Evolutionary conservation across 2,888 invertebrate genomes (phyloP), one percentile per base, ranked within the genome.

Genomic region (Agapostemon virescens): DNA sequence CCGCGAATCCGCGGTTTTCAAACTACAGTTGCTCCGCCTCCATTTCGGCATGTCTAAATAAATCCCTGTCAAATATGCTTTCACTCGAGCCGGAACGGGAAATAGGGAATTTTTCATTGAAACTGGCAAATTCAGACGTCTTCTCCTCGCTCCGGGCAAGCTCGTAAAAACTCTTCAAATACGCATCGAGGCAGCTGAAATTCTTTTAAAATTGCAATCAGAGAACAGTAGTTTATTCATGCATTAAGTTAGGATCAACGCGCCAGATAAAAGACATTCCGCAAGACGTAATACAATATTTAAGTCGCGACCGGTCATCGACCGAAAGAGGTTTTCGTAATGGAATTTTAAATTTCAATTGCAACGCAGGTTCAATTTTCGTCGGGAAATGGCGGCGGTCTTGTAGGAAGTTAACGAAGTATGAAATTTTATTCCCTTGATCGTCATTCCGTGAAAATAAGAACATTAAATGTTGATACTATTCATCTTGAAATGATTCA

Each of bases 11-110:
- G 15, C 7, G 9, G 17, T 67, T 79, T 70, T 66, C 40, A 30
- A 77, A 61, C 45, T 55, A 9, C 13, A 5, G 17, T 40, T 26
- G 20, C 42, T 52, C 58, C 40, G 30, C 6, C n/a, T 33, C 30
- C 11, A 15, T 61, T 61, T 70, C 58, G 40, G 30, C 33, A 61
- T n/a, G 49, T 40, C 67, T 20, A 17, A 26, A 17, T 67, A 61
- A 66, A 70, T 49, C 33, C 58, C 23, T n/a, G 23, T 61, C 49
- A 55, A 67, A 77, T 33, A 33, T 40, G 30, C n/a, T 79, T 26
- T 9, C 9, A 20, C 11, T 38, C 38, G 30, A 49, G 30, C 42
- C 58, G 1, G 33, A 6, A 7, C n/a, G 33, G 58, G 15, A 55
- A 33, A 33, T n/a, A 38, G 49, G 49, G 26, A 70, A 70, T 38